Evolutionary conservation across 2,888 invertebrate genomes (phyloP).

Genomic region (Hydraecia micacea): DNA sequence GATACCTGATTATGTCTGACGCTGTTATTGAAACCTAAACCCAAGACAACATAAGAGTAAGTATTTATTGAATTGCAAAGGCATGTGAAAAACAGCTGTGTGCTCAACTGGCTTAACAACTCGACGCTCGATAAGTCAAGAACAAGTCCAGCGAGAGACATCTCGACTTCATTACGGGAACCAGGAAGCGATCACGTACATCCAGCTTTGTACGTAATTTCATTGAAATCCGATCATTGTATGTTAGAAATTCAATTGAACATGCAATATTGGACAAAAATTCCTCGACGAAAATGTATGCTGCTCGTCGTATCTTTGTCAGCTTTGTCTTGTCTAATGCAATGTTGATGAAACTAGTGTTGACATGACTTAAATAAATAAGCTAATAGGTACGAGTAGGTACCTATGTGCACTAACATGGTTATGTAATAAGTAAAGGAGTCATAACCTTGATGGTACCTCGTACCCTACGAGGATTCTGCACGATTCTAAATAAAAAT

Average conservation of each 20-base stretch:
- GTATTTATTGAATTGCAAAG: neutral
- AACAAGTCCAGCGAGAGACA: constrained; percentile 11
- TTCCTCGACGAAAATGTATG: constrained; percentile 13
- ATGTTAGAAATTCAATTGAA: constrained; percentile 35
- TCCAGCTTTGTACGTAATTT: constrained; percentile 26
- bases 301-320: neutral
- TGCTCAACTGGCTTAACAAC: neutral
- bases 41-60: neutral
- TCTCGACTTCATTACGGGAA: constrained; percentile 26
- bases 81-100: neutral
- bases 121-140: neutral
- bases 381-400: neutral
- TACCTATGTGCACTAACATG: neutral
- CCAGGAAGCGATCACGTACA: constrained; percentile 20
- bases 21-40: neutral
- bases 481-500: neutral
- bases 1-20: neutral
- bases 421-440: neutral
- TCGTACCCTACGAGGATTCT: neutral
- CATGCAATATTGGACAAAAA: constrained; percentile 24
- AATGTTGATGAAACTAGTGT: neutral
- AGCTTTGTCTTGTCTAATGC: neutral
- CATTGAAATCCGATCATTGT: constrained; percentile 31
- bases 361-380: neutral
- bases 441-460: neutral